phyloP scores from a whole-genome alignment of 2,888 invertebrate genomes.

The Shargacucullia verbasci region DNA sequence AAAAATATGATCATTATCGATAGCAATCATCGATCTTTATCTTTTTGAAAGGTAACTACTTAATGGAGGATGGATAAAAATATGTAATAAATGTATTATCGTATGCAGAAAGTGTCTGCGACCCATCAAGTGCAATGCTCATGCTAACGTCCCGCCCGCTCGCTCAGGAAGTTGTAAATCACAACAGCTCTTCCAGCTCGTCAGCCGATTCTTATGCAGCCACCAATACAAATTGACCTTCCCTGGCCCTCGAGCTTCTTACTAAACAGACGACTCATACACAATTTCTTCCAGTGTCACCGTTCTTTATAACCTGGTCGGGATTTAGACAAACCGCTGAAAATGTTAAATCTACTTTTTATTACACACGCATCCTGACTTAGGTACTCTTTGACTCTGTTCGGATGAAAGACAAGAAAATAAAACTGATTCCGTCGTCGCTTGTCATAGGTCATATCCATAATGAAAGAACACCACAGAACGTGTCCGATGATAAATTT shows the following conservation, averaged over 20 bases:
- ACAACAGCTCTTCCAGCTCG: constrained; percentile 59
- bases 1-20: constrained; percentile 45
- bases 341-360: constrained; percentile 80
- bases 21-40: constrained; percentile 33
- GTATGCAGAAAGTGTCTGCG: constrained; percentile 53
- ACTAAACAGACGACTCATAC: constrained; percentile 34
- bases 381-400: constrained; percentile 64
- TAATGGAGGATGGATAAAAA: constrained; percentile 37
- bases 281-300: constrained; percentile 30
- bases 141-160: constrained; percentile 67
- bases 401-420: constrained; percentile 58
- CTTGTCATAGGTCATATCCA: constrained; percentile 57
- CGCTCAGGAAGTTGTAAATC: constrained; percentile 86
- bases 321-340: constrained; percentile 70
- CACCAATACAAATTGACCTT: constrained; percentile 65
- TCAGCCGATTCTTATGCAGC: constrained; percentile 53
- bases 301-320: constrained; percentile 64
- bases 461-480: constrained; percentile 67
- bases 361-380: constrained; percentile 82
- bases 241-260: constrained; percentile 31
- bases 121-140: constrained; percentile 68
- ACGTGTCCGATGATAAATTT: constrained; percentile 42
- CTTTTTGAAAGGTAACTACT: constrained; percentile 29
- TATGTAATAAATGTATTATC: constrained; percentile 44
- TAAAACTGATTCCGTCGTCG: constrained; percentile 51